phyloP scores from a whole-genome alignment of 1,140 invertebrate genomes.

The Bombus sylvicola region DNA sequence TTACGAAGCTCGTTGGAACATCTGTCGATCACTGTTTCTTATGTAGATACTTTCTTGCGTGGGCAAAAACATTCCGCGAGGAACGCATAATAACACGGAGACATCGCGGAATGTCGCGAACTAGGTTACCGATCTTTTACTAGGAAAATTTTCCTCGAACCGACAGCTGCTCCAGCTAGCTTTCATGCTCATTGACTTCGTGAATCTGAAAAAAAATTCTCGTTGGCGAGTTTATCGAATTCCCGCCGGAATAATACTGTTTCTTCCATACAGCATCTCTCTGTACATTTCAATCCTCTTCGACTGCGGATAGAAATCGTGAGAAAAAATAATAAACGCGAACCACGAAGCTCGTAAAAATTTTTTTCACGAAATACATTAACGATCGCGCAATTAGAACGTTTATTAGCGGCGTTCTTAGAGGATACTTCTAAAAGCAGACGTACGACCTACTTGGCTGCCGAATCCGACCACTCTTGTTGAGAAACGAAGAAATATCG shows the following conservation, averaged over 20 bases:
- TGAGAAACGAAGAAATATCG: not conserved
- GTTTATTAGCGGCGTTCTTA: constrained; percentile 1
- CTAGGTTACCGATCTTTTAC: constrained; percentile 12
- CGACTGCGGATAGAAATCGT: not conserved
- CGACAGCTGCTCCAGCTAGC: not conserved
- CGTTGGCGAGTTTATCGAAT: not conserved
- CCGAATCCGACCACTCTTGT: constrained; percentile 11
- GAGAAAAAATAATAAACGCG: not conserved
- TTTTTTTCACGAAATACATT: not conserved
- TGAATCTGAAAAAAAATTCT: not conserved
- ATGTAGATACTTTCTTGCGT: not conserved
- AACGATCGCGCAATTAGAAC: not conserved
- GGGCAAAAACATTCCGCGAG: not conserved
- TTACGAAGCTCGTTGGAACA: not conserved
- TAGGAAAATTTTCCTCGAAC: not conserved
- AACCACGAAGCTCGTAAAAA: not conserved
- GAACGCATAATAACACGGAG: not conserved
- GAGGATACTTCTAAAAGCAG: not conserved
- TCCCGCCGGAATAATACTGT: not conserved
- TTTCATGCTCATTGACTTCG: not conserved
- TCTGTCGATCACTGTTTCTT: constrained; percentile 7
- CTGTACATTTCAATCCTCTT: not conserved
- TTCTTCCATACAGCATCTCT: not conserved
- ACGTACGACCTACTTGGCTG: constrained; percentile 30
- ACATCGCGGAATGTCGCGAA: constrained; percentile 7